Percentiles rank a stretch among this genome's conserved stretches.
Evolutionary conservation across 2,113 vertebrate genomes (phyloP).

Genomic region (Hypanus sabinus): DNA sequence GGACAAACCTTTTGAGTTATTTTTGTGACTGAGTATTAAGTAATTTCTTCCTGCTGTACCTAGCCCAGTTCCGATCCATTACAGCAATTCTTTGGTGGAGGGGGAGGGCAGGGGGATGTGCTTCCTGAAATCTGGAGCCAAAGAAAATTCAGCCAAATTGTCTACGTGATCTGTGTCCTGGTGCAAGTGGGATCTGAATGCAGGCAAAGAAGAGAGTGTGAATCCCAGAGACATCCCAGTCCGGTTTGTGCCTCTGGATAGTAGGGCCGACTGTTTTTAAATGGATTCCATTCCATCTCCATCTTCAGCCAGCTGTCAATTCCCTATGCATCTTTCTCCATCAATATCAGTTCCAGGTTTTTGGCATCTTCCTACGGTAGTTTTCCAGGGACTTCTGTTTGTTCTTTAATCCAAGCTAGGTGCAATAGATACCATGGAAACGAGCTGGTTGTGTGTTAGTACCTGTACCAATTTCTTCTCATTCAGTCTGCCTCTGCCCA

Average conservation of each 20-base stretch:
- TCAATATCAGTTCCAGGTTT: background rate
- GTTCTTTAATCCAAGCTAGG: background rate
- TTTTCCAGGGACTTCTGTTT: background rate
- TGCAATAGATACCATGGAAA: background rate
- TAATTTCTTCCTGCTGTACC: conserved; percentile 16
- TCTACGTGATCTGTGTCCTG: background rate
- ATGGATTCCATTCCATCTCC: background rate
- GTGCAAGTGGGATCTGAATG: background rate
- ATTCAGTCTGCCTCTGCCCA: background rate
- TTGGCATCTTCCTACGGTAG: background rate
- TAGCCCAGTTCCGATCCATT: background rate
- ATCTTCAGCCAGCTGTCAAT: background rate
- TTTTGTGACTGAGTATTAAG: background rate
- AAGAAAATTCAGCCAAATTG: background rate
- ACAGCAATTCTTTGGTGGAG: background rate
- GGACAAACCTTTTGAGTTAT: conserved; percentile 5
- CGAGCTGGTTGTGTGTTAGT: background rate
- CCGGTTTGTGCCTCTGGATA: background rate
- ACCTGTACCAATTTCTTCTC: background rate
- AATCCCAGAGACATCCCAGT: background rate
- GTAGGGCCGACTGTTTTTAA: background rate
- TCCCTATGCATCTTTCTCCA: background rate
- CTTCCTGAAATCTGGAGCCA: background rate
- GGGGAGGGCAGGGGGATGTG: background rate
- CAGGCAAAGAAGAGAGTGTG: background rate